Conservation (phyloP, 2,113 vertebrate genomes). For the Petaurus breviceps region DNA sequence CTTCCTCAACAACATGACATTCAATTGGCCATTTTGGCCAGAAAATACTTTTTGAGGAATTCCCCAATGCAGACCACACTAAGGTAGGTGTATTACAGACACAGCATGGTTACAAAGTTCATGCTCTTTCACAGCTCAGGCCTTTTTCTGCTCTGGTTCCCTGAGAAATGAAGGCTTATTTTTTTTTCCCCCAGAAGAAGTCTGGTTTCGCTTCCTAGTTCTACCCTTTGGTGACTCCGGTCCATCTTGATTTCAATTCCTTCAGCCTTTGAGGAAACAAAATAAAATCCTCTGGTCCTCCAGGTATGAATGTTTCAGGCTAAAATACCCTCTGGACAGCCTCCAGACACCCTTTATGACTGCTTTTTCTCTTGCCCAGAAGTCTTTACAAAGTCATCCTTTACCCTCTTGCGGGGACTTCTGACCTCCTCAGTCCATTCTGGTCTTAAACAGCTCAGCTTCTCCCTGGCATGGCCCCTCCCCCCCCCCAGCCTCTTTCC, state of each 20-base stretch:
- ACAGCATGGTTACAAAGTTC: background rate
- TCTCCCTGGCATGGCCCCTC: too few relatives aligned
- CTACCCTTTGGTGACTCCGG: background rate
- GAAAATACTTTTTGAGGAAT: background rate
- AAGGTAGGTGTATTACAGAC: background rate
- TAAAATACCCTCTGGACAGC: background rate
- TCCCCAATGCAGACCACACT: background rate
- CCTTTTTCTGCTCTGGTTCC: background rate
- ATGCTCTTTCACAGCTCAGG: background rate
- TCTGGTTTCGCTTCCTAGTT: slow-evolving; percentile 23
- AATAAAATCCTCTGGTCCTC: background rate
- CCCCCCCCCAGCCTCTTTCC: background rate
- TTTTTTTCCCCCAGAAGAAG: background rate
- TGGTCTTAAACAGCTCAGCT: background rate
- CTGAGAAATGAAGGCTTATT: background rate
- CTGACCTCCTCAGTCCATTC: slow-evolving; percentile 5
- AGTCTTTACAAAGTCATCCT: background rate
- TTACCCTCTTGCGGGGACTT: background rate
- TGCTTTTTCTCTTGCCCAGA: background rate
- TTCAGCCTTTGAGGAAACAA: background rate
- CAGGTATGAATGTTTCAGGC: slow-evolving; percentile 1
- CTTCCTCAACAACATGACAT: background rate
- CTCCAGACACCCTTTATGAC: background rate
- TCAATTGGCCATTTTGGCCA: background rate
- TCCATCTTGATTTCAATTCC: background rate